A percentile compares a stretch with the other conserved stretches of the same genome.
These are phyloP conservation scores for Danio kyathit DNA, from an alignment of 2,797 vertebrate species.

Conservation along the genomic window DNA sequence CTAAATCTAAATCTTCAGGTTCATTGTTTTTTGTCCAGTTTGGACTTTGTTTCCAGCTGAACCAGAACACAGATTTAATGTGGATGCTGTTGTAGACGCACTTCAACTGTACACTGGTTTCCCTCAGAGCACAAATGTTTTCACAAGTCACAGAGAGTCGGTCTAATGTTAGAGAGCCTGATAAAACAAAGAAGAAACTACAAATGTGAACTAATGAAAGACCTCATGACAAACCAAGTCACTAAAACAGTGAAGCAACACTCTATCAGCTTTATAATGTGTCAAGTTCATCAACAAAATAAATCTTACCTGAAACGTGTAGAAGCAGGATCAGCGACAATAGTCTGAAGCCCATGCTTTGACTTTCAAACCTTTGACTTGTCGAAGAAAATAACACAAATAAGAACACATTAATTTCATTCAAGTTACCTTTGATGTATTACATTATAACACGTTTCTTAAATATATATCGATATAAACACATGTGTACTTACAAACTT, in stretches of 20 bases:
- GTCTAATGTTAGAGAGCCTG: background rate
- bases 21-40: conserved; percentile 44
- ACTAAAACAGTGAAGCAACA: background rate
- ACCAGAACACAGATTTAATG: conserved; percentile 44
- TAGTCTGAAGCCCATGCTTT: conserved; percentile 20
- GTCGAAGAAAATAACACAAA: background rate
- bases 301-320: conserved; percentile 20
- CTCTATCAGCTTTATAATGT: background rate
- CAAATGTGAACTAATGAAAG: background rate
- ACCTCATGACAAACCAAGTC: background rate
- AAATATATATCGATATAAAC: background rate
- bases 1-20: conserved; percentile 53
- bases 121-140: conserved; percentile 39
- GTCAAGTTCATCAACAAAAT: background rate
- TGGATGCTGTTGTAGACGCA: conserved; percentile 17
- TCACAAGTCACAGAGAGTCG: background rate
- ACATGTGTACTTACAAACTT: background rate
- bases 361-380: background rate
- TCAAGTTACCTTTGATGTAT: background rate
- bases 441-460: background rate
- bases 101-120: conserved; percentile 9
- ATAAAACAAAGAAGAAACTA: background rate
- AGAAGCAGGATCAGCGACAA: background rate
- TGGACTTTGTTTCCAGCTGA: conserved; percentile 34
- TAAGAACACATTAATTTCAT: background rate